Evolutionary conservation across 2,113 vertebrate species (phyloP), one percentile per base, ranked within the genome.

Genomic region (Xenopus tropicalis): DNA sequence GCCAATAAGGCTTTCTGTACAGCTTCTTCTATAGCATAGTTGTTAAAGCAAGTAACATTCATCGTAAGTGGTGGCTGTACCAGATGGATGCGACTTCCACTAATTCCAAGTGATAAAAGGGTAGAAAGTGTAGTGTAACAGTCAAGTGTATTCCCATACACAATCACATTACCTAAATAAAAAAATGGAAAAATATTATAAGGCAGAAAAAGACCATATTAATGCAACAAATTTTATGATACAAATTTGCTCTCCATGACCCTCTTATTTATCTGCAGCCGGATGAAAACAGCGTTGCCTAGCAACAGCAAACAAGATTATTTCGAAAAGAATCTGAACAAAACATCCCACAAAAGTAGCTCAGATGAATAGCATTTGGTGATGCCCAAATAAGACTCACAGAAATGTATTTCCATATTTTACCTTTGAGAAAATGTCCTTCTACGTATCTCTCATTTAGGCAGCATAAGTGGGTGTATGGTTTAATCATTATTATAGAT

Each of bases 71-170:
- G 93, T 1, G 86, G 86, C 21, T 86, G 90, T n/a, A 95, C 89
- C 0, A 98, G 77, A 42, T 94, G 89, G 80, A 99, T 85, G 11
- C 81, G 20, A 80, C 80, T 78, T 23, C 95, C 96, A 0, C 1
- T 74, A 4, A 97, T 74, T 3, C 94, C 93, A 0, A 95, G 76
- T 70, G 80, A 29, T 16, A 98, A 85, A 69, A 99, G 85, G 1
- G 83, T 77, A 82, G 93, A 90, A 69, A 90, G 79, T 0, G 90
- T 86, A 70, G 89, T 95, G 85, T 92, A 97, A 65, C 83, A 80
- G 14, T 98, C 95, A 1, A 93, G 70, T 79, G 87, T 89, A 82
- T 87, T 88, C 52, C 97, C 97, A 13, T 97, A 98, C 73, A 99
- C 87, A 62, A 99, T 85, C 64, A 92, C 54, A 4, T 92, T 87